A percentile compares a stretch with the other conserved stretches of the same genome.
Conservation (phyloP, 2,797 vertebrate species). For the Bovichtus variegatus region DNA sequence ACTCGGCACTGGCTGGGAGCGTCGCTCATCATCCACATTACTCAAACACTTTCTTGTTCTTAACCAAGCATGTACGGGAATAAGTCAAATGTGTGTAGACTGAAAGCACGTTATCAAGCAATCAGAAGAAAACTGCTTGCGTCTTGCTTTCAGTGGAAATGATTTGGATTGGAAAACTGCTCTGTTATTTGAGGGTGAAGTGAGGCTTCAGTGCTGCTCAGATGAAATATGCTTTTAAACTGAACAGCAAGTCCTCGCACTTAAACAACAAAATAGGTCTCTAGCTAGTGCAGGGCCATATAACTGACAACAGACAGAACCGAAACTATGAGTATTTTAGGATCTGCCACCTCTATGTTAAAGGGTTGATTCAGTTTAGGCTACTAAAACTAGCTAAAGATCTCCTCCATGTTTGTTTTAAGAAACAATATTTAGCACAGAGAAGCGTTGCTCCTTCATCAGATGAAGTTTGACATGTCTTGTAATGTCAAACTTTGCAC, state of each 20-base stretch:
- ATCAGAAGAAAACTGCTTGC: neutral
- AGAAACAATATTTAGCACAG: no score
- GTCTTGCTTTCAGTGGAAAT: neutral
- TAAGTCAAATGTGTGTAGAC: neutral
- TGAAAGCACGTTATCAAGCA: neutral
- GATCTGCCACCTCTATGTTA: neutral
- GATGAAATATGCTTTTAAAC: neutral
- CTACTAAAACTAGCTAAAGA: no score
- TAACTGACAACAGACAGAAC: neutral
- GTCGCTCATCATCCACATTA: neutral
- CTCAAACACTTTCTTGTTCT: neutral
- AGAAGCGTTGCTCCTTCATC: no score
- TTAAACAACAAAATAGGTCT: neutral
- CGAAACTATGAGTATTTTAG: no score
- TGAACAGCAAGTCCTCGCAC: neutral
- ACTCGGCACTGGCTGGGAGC: neutral
- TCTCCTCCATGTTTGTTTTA: no score
- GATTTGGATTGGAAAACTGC: neutral
- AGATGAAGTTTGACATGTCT: neutral
- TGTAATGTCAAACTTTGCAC: neutral
- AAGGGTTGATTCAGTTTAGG: neutral
- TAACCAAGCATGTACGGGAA: neutral
- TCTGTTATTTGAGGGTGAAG: neutral
- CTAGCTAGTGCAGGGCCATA: neutral
- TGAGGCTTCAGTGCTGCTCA: neutral